Evolutionary conservation across 2,888 invertebrate species (phyloP).

Genomic region (Oxystoma pomonae): DNA sequence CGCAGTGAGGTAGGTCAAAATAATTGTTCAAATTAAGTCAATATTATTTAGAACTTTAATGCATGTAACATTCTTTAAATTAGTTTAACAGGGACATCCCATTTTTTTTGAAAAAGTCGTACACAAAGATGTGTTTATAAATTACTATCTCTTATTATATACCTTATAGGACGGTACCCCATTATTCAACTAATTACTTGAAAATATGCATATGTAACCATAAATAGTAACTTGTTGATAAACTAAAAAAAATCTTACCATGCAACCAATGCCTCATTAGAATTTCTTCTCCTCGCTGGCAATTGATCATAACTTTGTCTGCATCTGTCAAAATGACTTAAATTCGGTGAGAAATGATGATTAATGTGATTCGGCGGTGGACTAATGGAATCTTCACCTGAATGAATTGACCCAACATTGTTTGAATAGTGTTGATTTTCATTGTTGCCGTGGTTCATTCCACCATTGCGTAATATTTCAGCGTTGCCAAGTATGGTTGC

Average conservation of each 20-base stretch:
- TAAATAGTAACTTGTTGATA: no score
- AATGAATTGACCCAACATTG: background rate
- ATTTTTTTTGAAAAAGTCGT: no score
- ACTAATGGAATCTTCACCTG: constrained; percentile 35
- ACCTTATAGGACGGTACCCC: no score
- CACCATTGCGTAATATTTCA: background rate
- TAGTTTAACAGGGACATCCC: no score
- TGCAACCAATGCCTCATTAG: constrained; percentile 17
- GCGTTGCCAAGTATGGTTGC: background rate
- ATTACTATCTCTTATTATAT: no score
- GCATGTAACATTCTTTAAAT: no score
- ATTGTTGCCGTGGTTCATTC: background rate
- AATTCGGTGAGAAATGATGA: constrained; percentile 28
- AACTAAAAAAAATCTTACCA: constrained; percentile 11
- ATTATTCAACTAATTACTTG: no score
- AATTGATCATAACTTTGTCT: constrained; percentile 20
- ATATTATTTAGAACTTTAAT: no score
- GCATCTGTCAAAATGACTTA: constrained; percentile 34
- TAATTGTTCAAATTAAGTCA: no score
- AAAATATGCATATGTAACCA: no score
- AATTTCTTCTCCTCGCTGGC: constrained; percentile 15
- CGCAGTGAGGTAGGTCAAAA: no score
- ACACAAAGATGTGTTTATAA: no score
- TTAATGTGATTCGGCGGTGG: constrained; percentile 26
- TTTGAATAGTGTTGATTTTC: constrained; percentile 28